These are phyloP conservation scores for Mormyrops attenuatus DNA, from an alignment of 2,797 vertebrate genomes.

Conservation along the genomic window DNA sequence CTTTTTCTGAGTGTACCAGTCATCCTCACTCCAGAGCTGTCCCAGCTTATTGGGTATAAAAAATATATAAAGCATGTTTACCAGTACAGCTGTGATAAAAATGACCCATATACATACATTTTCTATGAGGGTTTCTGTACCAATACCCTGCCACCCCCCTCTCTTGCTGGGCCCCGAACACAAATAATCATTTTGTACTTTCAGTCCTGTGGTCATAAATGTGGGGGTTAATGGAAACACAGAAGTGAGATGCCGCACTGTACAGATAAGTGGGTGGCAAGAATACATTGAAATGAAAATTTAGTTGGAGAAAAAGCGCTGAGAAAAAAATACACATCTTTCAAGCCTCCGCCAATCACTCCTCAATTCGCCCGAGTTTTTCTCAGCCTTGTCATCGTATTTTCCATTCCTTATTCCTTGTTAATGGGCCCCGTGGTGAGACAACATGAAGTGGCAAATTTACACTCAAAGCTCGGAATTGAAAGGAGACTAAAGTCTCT, in stretches of 20 bases:
- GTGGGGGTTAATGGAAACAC: background rate
- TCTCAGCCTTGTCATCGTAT: background rate
- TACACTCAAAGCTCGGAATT: background rate
- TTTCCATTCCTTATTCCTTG: background rate
- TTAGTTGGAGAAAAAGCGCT: background rate
- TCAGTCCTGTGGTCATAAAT: background rate
- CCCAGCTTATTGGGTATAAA: background rate
- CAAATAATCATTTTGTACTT: background rate
- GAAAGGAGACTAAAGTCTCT: background rate
- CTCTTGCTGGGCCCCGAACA: background rate
- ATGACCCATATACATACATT: background rate
- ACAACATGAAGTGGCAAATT: background rate
- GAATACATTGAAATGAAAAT: background rate
- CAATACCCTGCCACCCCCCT: background rate
- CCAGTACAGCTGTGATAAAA: background rate
- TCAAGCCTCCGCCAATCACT: background rate
- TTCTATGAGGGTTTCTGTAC: background rate
- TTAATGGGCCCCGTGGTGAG: background rate
- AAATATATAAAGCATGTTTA: background rate
- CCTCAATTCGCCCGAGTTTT: background rate
- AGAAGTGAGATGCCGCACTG: background rate
- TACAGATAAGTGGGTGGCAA: background rate
- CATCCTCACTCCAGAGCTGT: background rate
- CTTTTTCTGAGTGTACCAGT: background rate
- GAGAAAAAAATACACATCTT: slow-evolving; percentile 10